Conservation (phyloP, 2,113 vertebrate species). For the Benitochromis conjunctus region DNA sequence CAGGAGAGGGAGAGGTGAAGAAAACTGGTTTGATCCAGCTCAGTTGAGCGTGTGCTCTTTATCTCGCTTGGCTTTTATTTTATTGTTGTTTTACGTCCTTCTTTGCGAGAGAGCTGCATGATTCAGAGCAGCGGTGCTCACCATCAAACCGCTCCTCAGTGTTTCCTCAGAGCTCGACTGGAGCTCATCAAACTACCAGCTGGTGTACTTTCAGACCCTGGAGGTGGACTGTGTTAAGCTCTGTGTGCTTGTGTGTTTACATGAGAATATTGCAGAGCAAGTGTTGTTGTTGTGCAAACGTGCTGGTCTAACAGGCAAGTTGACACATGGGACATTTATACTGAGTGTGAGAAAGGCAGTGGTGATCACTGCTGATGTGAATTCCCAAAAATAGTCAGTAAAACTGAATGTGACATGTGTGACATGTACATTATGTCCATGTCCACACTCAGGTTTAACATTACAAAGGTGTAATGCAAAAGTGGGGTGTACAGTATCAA, state of each 20-base stretch:
- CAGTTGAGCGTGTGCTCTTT: slow-evolving; percentile 1
- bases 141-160: neutral
- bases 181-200: neutral
- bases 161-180: neutral
- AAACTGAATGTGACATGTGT: neutral
- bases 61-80: slow-evolving; percentile 14
- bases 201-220: neutral
- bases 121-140: neutral
- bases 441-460: neutral
- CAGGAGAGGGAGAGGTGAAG: slow-evolving; percentile 6
- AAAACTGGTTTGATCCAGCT: slow-evolving; percentile 48
- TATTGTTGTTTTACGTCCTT: neutral
- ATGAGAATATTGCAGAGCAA: neutral
- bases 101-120: neutral
- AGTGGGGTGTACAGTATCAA: neutral
- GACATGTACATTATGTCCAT: neutral
- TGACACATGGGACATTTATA: slow-evolving; percentile 2
- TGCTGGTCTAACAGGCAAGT: neutral
- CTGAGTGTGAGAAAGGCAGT: neutral
- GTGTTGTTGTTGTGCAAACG: neutral
- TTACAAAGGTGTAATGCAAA: neutral
- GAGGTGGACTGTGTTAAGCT: neutral
- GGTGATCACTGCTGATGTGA: neutral
- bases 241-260: neutral
- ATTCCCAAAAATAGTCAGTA: neutral